Evolutionary conservation across 2,888 invertebrate species (phyloP).

Genomic region (Xestia c-nigrum): DNA sequence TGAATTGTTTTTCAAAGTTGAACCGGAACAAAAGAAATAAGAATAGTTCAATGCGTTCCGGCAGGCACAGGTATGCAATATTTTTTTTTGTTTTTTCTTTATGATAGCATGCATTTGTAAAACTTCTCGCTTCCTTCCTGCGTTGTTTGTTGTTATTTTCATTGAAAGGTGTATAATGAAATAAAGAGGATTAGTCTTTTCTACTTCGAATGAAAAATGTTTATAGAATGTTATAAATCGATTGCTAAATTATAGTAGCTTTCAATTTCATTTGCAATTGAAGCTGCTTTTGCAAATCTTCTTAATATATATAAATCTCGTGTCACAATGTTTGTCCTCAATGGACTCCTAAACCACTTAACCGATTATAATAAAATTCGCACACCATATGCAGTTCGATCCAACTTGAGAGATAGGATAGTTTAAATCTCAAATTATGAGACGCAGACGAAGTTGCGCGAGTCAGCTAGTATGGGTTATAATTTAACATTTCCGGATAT

Average conservation of each 20-base stretch:
- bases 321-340: too few relatives aligned
- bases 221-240: neutral
- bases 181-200: conserved; percentile 2
- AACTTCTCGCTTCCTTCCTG: conserved; percentile 46
- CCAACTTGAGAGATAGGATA: too few relatives aligned
- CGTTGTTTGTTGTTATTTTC: conserved; percentile 34
- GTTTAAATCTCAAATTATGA: too few relatives aligned
- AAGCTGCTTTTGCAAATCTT: neutral
- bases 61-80: neutral
- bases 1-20: conserved; percentile 49
- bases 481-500: neutral
- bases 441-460: too few relatives aligned
- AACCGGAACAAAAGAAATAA: conserved; percentile 40
- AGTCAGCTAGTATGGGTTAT: too few relatives aligned
- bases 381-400: too few relatives aligned
- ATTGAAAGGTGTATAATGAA: conserved; percentile 12
- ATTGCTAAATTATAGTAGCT: neutral
- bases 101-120: conserved; percentile 54
- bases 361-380: too few relatives aligned
- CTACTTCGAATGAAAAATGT: neutral
- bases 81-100: conserved; percentile 28
- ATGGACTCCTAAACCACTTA: too few relatives aligned
- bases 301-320: too few relatives aligned
- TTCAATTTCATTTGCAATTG: neutral
- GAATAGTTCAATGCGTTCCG: conserved; percentile 45